phyloP scores from a whole-genome alignment of 2,797 vertebrate genomes.

The Poeciliopsis gracilis region DNA sequence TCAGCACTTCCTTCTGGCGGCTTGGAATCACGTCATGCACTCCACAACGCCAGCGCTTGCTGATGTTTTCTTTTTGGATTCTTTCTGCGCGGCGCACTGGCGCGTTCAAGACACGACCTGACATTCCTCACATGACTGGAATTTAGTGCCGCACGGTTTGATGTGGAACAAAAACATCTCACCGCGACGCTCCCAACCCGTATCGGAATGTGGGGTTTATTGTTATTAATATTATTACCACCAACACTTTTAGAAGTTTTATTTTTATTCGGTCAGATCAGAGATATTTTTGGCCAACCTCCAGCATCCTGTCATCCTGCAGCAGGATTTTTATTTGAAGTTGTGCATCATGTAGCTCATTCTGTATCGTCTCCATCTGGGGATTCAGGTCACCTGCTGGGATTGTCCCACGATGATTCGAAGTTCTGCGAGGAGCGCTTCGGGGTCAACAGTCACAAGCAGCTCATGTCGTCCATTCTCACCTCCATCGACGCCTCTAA shows the following conservation, averaged over 20 bases:
- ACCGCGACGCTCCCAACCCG: neutral
- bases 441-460: conserved; percentile 93
- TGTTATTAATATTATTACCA: neutral
- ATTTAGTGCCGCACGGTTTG: neutral
- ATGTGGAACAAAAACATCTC: neutral
- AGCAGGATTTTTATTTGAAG: neutral
- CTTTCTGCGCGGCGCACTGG: conserved; percentile 10
- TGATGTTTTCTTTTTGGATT: conserved; percentile 48
- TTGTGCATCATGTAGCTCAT: neutral
- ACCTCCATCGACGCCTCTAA: conserved; percentile 97
- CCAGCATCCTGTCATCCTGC: neutral
- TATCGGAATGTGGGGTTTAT: neutral
- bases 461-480: conserved; percentile 97
- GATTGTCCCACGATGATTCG: conserved; percentile 97
- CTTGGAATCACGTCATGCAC: conserved; percentile 32
- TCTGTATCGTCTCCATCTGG: neutral
- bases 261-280: neutral
- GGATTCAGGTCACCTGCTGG: conserved; percentile 90
- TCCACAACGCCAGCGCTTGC: neutral
- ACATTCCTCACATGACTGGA: neutral
- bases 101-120: conserved; percentile 10
- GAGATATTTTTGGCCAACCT: neutral
- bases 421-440: conserved; percentile 98
- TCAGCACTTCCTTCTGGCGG: conserved; percentile 21
- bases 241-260: neutral